Conservation (phyloP, 2,113 vertebrate species). For the Sebastes fasciatus region DNA sequence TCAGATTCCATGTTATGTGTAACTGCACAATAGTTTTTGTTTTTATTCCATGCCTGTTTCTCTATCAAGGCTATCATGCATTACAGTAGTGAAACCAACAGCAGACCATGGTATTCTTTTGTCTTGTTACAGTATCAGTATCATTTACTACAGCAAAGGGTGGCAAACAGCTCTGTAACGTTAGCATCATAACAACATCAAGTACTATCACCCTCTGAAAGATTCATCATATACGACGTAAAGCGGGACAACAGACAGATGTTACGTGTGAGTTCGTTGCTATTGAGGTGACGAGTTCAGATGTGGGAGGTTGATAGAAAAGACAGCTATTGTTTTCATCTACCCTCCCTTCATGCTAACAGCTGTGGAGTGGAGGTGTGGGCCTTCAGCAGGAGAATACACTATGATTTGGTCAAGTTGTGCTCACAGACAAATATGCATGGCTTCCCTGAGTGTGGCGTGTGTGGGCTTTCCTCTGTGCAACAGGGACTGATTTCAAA, state of each 20-base stretch:
- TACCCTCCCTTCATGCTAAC: slow-evolving; percentile 46
- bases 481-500: slow-evolving; percentile 40
- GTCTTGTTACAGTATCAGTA: not conserved
- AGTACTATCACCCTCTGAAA: slow-evolving; percentile 1
- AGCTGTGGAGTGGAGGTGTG: slow-evolving; percentile 69
- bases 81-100: not conserved
- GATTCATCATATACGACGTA: not conserved
- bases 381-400: slow-evolving; percentile 42
- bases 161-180: not conserved
- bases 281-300: slow-evolving; percentile 44
- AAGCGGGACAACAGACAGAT: slow-evolving; percentile 44
- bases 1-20: not conserved
- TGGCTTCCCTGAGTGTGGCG: slow-evolving; percentile 11
- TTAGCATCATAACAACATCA: not conserved
- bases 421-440: slow-evolving; percentile 23
- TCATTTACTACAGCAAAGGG: not conserved
- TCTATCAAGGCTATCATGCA: not conserved
- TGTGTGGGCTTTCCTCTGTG: slow-evolving; percentile 45
- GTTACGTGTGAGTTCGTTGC: slow-evolving; percentile 16
- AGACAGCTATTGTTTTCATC: slow-evolving; percentile 66
- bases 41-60: not conserved
- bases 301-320: slow-evolving; percentile 50
- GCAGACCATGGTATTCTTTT: not conserved
- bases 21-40: not conserved
- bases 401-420: slow-evolving; percentile 33